These are phyloP conservation scores for Oxystoma pomonae DNA, from an alignment of 2,888 invertebrate species.

Conservation along the genomic window DNA sequence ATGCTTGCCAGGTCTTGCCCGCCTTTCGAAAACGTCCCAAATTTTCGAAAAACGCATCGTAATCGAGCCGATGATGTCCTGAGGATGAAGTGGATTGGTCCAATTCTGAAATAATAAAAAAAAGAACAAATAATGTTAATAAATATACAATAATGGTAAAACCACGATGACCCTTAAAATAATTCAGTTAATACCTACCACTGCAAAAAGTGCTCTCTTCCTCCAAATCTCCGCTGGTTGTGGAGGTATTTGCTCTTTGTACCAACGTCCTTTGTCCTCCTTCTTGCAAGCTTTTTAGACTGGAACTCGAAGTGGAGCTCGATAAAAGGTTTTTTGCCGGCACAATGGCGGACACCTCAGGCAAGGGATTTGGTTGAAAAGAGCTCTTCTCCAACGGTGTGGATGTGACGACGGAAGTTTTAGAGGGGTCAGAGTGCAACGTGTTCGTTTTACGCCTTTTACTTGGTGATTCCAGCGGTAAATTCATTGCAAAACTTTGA, in stretches of 20 bases:
- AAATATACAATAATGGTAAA: too few species aligned
- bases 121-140: too few species aligned
- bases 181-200: background rate
- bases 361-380: background rate
- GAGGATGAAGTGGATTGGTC: background rate
- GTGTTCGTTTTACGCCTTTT: constrained; percentile 7
- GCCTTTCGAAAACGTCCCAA: constrained; percentile 4
- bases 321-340: too few species aligned
- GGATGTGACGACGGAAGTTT: too few species aligned
- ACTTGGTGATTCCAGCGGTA: constrained; percentile 3
- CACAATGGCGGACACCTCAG: background rate
- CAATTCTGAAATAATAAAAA: too few species aligned
- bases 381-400: background rate
- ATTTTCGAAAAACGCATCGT: constrained; percentile 9
- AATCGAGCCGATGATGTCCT: constrained; percentile 1
- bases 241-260: background rate
- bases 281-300: background rate
- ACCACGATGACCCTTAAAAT: too few species aligned
- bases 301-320: background rate
- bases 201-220: background rate
- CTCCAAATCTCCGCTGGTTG: background rate
- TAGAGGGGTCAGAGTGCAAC: background rate
- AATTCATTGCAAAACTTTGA: background rate
- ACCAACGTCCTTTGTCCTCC: background rate
- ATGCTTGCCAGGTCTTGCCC: constrained; percentile 9